Evolutionary conservation across 2,797 vertebrate genomes (phyloP), one percentile per base, ranked within the genome.

Genomic region (Oreonectes daqikongensis): DNA sequence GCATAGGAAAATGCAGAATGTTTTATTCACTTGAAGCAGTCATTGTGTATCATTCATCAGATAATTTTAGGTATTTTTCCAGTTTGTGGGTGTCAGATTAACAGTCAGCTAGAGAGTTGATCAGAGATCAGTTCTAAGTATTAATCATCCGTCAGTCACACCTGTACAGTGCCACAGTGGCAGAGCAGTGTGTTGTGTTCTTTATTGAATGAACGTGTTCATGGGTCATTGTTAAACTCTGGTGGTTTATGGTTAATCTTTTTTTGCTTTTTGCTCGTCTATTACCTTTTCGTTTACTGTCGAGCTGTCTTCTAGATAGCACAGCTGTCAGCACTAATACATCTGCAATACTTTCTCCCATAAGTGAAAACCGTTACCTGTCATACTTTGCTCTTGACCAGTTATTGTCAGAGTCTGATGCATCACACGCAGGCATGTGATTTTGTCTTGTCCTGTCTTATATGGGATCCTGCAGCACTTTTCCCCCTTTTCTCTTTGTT

Each of bases 301-400:
- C 88, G 89, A 86, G 90, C 91, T 93, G 91, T 94, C 92, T 93
- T 91, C 80, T 90, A 93, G 90, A 91, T 92, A 93, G 92, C 90
- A 87, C 90, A 92, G 89, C 86, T 90, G 90, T 93, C 93, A 93
- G 91, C 87, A 86, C 90, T 93, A 93, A 92, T 92, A 94, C 93
- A 87, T 93, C 92, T 85, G 81, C 12, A 42, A 72, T 82, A 80
- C 82, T 84, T 82, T 92, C 91, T 92, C 91, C 82, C 82, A 89
- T 88, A 86, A 90, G 85, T 92, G 90, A 87, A 88, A 85, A 87
- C 89, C 84, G 88, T 93, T 91, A 88, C 85, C 88, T 93, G 92
- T 93, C 92, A 91, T 91, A 92, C 88, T 87, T 76, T 28, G 63
- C 84, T 80, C 83, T 87, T 88, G 76, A 20, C 18, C 83, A 84